Base-by-base conservation (phyloP, 2,888 invertebrate species). In the Epirrhoe alternata region DNA sequence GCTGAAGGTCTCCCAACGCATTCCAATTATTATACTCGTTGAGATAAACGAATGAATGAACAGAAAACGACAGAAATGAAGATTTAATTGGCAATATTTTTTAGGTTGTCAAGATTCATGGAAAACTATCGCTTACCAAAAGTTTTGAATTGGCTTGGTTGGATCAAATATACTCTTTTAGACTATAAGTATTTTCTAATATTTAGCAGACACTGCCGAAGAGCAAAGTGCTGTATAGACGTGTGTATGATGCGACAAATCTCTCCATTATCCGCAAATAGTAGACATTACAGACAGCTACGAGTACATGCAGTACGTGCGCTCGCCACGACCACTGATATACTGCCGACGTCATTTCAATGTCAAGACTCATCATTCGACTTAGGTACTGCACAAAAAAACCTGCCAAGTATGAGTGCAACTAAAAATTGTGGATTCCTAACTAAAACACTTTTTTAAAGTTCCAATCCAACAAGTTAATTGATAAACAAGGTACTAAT, bases 321-420 rank as follows among this genome's bases (percentile, higher is more conserved):
- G 61, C 14, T 50, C 47, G 59, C 31, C 38, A 54, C 33, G 59
- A 59, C 54, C 49, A 52, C 55, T 56, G 57, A 68, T 17, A 60
- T 56, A 67, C 55, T 59, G 47, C 68, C n/a, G 53, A 60, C 67
- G 60, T 64, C 60, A 65, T 52, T 65, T 61, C 67, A 61, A 64
- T 58, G 69, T 64, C 66, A 71, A 60, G 53, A 53, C 57, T 56
- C 63, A 67, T 63, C 67, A 64, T 64, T 68, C 45, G 66, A 68
- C 64, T 69, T 71, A 69, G 68, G 68, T 69, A 38, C 60, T 47
- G 58, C 55, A 51, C 63, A 71, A 73, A 72, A 73, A 72, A 69
- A 10, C 33, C 31, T 35, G 70, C 35, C 53, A 74, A 74, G 71
- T 61, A 63, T 49, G 70, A 72, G 62, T 51, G 50, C 31, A 58